Conservation (phyloP, 2,888 invertebrate species). For the Eupithecia tripunctaria region DNA sequence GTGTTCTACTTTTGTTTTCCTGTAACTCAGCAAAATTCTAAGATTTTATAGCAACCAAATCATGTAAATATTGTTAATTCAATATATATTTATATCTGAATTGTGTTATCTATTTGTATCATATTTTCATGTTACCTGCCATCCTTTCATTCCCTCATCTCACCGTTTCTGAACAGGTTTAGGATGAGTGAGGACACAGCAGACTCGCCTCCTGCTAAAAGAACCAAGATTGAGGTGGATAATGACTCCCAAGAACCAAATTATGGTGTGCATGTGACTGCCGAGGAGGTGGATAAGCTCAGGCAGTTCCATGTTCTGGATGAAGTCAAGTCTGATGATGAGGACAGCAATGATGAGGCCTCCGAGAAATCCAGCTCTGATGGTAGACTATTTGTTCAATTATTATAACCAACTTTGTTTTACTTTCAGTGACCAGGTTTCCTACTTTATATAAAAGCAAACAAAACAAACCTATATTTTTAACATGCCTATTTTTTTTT, state of each 20-base stretch:
- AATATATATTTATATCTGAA: background rate
- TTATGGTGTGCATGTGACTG: conserved; percentile 49
- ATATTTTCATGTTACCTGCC: background rate
- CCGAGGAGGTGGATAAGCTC: conserved; percentile 67
- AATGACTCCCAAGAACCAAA: conserved; percentile 36
- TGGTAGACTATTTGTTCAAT: conserved; percentile 52
- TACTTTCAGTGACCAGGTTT: background rate
- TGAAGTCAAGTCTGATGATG: conserved; percentile 76
- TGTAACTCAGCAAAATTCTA: background rate
- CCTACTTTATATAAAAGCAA: background rate
- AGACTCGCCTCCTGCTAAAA: conserved; percentile 58
- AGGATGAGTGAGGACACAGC: conserved; percentile 49
- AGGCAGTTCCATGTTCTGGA: conserved; percentile 77
- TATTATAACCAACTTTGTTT: background rate
- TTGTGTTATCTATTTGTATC: background rate
- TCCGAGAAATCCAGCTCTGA: conserved; percentile 61
- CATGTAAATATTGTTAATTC: background rate
- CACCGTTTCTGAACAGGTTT: conserved; percentile 53
- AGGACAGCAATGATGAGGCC: conserved; percentile 71
- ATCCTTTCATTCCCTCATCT: conserved; percentile 41
- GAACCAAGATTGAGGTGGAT: conserved; percentile 50
- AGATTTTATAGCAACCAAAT: background rate
- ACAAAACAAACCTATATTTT: background rate
- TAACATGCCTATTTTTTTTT: background rate
- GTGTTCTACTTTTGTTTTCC: background rate